Evolutionary conservation across 2,113 vertebrate species (phyloP), one percentile per base, ranked within the genome.

Genomic region (Natator depressus): DNA sequence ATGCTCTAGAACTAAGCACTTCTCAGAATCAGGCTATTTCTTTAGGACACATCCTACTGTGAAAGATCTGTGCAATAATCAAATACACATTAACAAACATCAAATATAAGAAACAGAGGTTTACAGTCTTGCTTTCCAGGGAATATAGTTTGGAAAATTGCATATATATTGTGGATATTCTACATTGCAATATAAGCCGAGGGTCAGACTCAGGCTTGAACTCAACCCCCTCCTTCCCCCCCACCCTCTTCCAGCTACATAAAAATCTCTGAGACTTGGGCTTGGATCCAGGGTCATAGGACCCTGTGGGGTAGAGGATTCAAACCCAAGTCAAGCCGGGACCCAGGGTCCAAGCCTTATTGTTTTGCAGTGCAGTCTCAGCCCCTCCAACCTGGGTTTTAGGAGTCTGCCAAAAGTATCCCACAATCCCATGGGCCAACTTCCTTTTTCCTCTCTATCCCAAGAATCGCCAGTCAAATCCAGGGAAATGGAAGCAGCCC

Each of bases 41-140:
- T 95, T 96, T 96, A 96, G 95, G 89, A 10, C 92, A 84, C n/a
- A 0, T 93, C 97, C 80, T 87, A 89, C 96, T 97, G 97, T 87
- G 97, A 95, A 95, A 91, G 92, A 95, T 95, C 93, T 96, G 90
- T 92, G 87, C 31, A 0, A 88, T 82, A 95, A 95, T 89, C 89
- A 95, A 89, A 87, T 72, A 90, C 91, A 91, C 91, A 96, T 96
- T 95, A 97, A 96, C 92, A 93, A 98, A 93, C 95, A 95, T 93
- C 95, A 94, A 69, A 72, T 92, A 59, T 72, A 57, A 92, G 88
- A 83, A 51, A 91, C 84, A 89, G 89, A 49, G 84, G 85, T 89
- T 93, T 95, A 82, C 81, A 25, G 69, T 90, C 31, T 96, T 94
- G 95, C 69, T 93, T 95, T 93, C 82, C 89, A 82, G 82, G 82